Conservation (phyloP, 2,888 invertebrate genomes). For the Netelia fuscicornis region DNA sequence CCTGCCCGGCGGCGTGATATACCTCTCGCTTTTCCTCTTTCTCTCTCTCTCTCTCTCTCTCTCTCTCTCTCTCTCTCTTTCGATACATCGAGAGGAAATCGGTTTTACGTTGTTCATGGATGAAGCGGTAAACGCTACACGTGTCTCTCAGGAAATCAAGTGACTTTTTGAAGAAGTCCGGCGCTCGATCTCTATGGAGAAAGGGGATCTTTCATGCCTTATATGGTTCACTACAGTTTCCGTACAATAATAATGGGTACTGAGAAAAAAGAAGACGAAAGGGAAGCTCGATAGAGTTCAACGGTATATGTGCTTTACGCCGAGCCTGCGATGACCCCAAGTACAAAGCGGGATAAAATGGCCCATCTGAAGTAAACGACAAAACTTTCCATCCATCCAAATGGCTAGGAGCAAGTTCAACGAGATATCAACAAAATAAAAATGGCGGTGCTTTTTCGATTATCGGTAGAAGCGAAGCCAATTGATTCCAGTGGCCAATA, state of each 20-base stretch:
- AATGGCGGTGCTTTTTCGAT: no score
- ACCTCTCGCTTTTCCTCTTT: constrained; percentile 19
- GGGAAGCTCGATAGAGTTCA: not conserved
- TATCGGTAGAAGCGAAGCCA: no score
- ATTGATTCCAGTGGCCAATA: no score
- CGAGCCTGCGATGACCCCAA: no score
- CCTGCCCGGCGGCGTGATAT: constrained; percentile 63
- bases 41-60: constrained; percentile 31
- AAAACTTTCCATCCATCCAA: no score
- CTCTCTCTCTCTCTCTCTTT: constrained; percentile 33
- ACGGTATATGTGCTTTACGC: no score
- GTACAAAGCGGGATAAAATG: no score
- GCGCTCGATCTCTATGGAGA: constrained; percentile 14
- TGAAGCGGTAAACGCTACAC: constrained; percentile 51
- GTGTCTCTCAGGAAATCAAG: constrained; percentile 72
- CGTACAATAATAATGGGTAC: not conserved
- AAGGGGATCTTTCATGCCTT: constrained; percentile 34
- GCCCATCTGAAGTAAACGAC: no score
- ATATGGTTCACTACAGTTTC: constrained; percentile 13
- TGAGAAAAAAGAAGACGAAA: constrained; percentile 15
- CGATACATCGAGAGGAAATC: constrained; percentile 51
- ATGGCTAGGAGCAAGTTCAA: no score
- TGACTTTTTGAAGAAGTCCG: constrained; percentile 65
- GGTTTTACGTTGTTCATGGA: constrained; percentile 70
- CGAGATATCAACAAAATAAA: no score